Conservation (phyloP, 64 coral and sea anemone species). For the Stylophora pistillata region DNA sequence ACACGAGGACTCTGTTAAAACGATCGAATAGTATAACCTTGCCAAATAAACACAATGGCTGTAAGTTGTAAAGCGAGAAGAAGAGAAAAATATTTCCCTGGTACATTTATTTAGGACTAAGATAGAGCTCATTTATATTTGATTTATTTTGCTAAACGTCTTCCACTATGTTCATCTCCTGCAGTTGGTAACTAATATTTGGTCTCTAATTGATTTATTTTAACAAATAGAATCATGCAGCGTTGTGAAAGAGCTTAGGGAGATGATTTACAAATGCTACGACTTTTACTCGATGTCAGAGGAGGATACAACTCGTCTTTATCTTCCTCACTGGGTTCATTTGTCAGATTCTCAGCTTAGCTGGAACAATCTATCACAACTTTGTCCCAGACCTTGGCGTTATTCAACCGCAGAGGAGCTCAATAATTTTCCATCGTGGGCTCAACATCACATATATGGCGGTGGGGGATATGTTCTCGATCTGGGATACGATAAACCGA, state of each 20-base stretch:
- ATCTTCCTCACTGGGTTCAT: slow-evolving; percentile 26
- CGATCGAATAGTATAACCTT: no score
- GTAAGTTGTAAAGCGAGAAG: no score
- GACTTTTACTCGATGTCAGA: slow-evolving; percentile 39
- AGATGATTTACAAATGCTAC: not conserved
- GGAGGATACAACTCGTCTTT: slow-evolving; percentile 22
- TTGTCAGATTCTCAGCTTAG: slow-evolving; percentile 2
- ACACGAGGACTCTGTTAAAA: no score
- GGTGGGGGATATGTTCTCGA: slow-evolving; percentile 38
- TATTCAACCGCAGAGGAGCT: slow-evolving; percentile 22
- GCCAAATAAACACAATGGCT: no score
- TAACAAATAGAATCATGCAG: not conserved
- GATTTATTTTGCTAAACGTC: no score
- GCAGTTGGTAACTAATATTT: no score
- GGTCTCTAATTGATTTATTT: not conserved
- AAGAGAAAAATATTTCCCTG: no score
- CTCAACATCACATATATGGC: slow-evolving; percentile 11
- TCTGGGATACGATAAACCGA: slow-evolving; percentile 16
- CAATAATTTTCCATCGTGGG: slow-evolving; percentile 22
- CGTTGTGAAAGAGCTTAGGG: slow-evolving; percentile 2
- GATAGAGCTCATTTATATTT: no score
- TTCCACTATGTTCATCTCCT: no score
- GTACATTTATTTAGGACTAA: no score
- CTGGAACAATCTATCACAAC: slow-evolving; percentile 5
- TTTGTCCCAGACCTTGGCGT: slow-evolving; percentile 37